phyloP scores from a whole-genome alignment of 2,888 invertebrate genomes.

The Diloba caeruleocephala region DNA sequence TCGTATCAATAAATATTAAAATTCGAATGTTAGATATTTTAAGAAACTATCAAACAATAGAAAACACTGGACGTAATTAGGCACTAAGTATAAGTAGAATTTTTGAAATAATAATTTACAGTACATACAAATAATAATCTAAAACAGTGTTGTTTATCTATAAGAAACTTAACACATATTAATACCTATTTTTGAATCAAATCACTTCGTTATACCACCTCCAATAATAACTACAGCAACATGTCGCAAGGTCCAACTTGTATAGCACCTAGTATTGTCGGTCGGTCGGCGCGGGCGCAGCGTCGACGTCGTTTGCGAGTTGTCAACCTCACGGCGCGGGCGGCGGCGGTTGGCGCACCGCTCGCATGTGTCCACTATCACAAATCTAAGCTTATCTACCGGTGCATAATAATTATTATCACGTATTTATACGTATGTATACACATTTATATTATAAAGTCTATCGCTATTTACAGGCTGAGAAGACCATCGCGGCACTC shows the following conservation, averaged over 20 bases:
- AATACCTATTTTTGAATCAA: constrained; percentile 82
- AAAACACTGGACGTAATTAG: constrained; percentile 84
- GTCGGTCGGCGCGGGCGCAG: constrained; percentile 77
- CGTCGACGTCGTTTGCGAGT: constrained; percentile 77
- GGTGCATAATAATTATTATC: constrained; percentile 87
- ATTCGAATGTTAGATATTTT: constrained; percentile 78
- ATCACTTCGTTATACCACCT: constrained; percentile 81
- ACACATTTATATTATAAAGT: constrained; percentile 77
- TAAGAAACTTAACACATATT: constrained; percentile 83
- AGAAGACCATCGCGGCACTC: constrained; percentile 75
- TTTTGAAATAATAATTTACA: constrained; percentile 84
- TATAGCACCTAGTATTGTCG: constrained; percentile 89
- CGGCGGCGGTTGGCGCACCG: constrained; percentile 59
- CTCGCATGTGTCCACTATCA: constrained; percentile 82
- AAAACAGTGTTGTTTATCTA: constrained; percentile 80
- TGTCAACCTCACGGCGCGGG: constrained; percentile 76
- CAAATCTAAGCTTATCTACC: constrained; percentile 87
- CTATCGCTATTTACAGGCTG: constrained; percentile 83
- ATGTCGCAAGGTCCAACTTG: constrained; percentile 85
- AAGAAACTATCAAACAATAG: constrained; percentile 80
- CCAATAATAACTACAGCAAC: constrained; percentile 82
- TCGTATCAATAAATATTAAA: constrained; percentile 85
- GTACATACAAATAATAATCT: constrained; percentile 82
- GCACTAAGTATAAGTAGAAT: constrained; percentile 80
- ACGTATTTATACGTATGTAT: constrained; percentile 87